A percentile compares a stretch with the other conserved stretches of the same genome.
phyloP scores from a whole-genome alignment of 2,888 invertebrate genomes.

The Girardia tigrina region DNA sequence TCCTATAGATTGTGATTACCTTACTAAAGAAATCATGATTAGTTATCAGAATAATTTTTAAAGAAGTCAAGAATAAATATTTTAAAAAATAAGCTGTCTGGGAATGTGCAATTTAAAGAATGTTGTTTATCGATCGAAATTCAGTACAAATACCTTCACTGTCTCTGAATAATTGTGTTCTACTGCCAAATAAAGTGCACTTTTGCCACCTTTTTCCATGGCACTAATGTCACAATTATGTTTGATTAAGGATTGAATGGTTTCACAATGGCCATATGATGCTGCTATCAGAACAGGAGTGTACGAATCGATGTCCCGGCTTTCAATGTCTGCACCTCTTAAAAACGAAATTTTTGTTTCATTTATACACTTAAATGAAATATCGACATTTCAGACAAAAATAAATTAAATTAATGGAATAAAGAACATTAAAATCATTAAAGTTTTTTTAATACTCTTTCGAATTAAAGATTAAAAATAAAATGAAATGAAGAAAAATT shows the following conservation, averaged over 20 bases:
- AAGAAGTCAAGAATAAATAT: too few relatives aligned
- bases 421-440: too few relatives aligned
- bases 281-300: slow-evolving; percentile 51
- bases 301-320: slow-evolving; percentile 49
- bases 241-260: slow-evolving; percentile 46
- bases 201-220: slow-evolving; percentile 51
- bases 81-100: background rate
- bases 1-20: too few relatives aligned
- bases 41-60: too few relatives aligned
- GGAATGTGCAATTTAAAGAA: background rate
- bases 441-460: too few relatives aligned
- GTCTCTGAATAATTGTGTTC: slow-evolving; percentile 49
- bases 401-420: too few relatives aligned
- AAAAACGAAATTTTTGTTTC: slow-evolving; percentile 31
- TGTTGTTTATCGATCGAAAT: too few relatives aligned
- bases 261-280: slow-evolving; percentile 46
- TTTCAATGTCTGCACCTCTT: slow-evolving; percentile 49
- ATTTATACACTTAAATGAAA: too few relatives aligned
- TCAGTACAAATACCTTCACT: slow-evolving; percentile 9
- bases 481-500: too few relatives aligned
- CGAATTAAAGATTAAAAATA: too few relatives aligned
- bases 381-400: too few relatives aligned
- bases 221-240: slow-evolving; percentile 47
- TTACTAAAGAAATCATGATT: too few relatives aligned
- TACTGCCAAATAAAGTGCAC: slow-evolving; percentile 50